Evolutionary conservation across 1,140 invertebrate genomes (phyloP), one percentile per base, ranked within the genome.

Genomic region (Atta colombica): DNA sequence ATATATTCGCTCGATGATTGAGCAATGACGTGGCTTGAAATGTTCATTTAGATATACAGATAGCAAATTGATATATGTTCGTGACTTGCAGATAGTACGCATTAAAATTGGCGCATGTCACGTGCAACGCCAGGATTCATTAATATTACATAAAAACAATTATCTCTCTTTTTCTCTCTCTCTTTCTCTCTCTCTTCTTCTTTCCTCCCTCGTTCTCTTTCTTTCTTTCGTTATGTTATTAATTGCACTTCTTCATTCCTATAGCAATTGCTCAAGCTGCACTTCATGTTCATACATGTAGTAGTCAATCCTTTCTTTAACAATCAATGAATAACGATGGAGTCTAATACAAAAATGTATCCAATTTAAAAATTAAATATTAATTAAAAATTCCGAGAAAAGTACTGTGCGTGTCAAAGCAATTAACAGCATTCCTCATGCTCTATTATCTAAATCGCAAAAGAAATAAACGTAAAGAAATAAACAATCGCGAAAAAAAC

Each of bases 31-130:
- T 53, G n/a, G 77, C 77, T 80, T 35, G 63, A 80, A 80, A 80
- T 80, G 28, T 80, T 80, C 77, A 69, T 80, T 80, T 80, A 80
- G 77, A 80, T 80, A 45, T 80, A 80, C 63, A 68, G 77, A 80
- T 80, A 80, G 45, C 45, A 80, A 69, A 80, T 80, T 80, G 77
- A 80, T 80, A 69, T 68, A 80, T 53, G 65, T 60, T 68, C 63
- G 31, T 80, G 77, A 80, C 77, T 80, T 80, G 77, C 77, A 53
- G 63, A 53, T 68, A 68, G 18, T 69, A 77, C 63, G 45, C n/a
- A 80, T 53, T 68, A 80, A 80, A 80, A 80, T 69, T 53, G 28
- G 77, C 45, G 77, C 77, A 66, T 78, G 77, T 80, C 63, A 53
- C 25, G 61, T n/a, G 45, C 45, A 49, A 77, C 16, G 21, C 39